phyloP scores from a whole-genome alignment of 2,113 vertebrate species.

The Zosterops hypoxanthus region DNA sequence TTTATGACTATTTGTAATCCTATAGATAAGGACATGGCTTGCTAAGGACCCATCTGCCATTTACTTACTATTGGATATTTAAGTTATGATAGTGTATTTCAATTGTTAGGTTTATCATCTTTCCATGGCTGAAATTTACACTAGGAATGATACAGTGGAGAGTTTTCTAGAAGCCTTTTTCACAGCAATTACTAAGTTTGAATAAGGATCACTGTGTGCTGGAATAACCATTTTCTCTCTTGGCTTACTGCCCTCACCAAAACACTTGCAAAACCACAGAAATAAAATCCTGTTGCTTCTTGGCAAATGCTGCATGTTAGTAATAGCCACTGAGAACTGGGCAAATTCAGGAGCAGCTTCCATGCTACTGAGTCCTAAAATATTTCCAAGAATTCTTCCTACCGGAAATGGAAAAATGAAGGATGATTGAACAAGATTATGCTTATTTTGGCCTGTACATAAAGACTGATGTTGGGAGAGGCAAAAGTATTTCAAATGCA shows the following conservation, averaged over 20 bases:
- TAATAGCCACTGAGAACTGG: not conserved
- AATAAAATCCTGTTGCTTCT: not conserved
- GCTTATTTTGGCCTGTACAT: not conserved
- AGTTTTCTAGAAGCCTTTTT: not conserved
- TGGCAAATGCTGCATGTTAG: not conserved
- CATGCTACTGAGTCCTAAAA: not conserved
- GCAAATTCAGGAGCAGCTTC: not conserved
- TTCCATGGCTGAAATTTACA: not conserved
- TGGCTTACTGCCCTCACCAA: not conserved
- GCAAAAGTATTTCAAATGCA: not conserved
- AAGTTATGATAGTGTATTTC: not conserved
- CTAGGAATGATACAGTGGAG: not conserved
- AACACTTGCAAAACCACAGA: not conserved
- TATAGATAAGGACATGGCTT: not conserved
- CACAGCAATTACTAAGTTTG: not conserved
- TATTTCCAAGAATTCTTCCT: not conserved
- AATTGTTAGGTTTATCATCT: not conserved
- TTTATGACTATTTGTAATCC: not conserved
- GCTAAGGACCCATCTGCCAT: not conserved
- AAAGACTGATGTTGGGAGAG: not conserved
- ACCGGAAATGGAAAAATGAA: not conserved
- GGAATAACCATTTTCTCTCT: not conserved
- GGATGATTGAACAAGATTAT: not conserved
- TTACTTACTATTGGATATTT: not conserved
- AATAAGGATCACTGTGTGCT: not conserved